Evolutionary conservation across 2,888 invertebrate species (phyloP), one percentile per base, ranked within the genome.

Genomic region (Trimorus sp.): DNA sequence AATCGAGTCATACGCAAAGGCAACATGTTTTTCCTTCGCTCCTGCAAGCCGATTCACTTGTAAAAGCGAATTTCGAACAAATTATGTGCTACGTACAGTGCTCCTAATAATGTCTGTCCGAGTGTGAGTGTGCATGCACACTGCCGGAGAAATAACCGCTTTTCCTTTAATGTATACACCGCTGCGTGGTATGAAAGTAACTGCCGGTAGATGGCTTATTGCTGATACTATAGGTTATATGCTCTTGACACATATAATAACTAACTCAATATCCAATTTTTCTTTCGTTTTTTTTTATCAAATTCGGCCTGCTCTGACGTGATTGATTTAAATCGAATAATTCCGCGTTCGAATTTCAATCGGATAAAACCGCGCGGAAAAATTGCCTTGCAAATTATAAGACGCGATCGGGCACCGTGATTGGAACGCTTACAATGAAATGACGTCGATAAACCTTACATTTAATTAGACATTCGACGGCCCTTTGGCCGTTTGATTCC

Each of bases 181-280:
- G 59, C 9, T 59, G 38, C 59, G 70, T 51, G 51, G 63, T 73
- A 73, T 54, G 54, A 63, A 73, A 73, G 63, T 54, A 73, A 58
- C 58, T 71, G 42, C 49, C 60, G 40, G 74, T 62, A 49, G 58
- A 65, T 65, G 62, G 74, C 65, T 74, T 74, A 74, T 74, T 74
- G 74, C 63, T 74, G 74, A 74, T 74, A 65, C 42, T 74, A 74
- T 74, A 63, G 56, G 74, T 65, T 74, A 74, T 74, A 65, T 74
- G 74, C 58, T 74, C 58, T 74, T 74, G 74, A 63, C 74, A 74
- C 53, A 65, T 74, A 74, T 74, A 74, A 65, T 65, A 73, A 73
- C 45, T 58, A 74, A 65, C 63, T 65, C 65, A 58, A 65, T 65
- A 65, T 65, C 49, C 73, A 73, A 54, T 56, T 63, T 73, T 54